These are phyloP conservation scores for Ailuropoda melanoleuca DNA, from an alignment of 2,113 vertebrate genomes.

Conservation along the genomic window DNA sequence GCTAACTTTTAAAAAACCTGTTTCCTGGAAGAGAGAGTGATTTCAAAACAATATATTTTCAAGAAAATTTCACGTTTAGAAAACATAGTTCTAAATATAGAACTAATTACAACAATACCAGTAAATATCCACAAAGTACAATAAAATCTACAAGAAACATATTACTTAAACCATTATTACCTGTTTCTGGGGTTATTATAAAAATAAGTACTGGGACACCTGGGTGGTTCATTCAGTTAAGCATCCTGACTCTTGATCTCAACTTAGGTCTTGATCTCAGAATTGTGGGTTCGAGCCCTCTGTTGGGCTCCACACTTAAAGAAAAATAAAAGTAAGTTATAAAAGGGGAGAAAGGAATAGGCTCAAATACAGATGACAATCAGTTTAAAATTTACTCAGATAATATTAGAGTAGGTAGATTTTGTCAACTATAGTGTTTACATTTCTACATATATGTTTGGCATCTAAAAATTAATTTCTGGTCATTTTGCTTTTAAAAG, in stretches of 20 bases:
- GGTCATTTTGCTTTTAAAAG: constrained; percentile 22
- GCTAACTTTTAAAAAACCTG: not conserved
- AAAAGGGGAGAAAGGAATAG: not conserved
- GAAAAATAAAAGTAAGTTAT: not conserved
- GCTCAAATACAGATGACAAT: not conserved
- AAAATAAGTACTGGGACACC: not conserved
- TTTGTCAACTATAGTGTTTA: not conserved
- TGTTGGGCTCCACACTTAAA: not conserved
- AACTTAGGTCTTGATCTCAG: not conserved
- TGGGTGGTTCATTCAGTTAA: not conserved
- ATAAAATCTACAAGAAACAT: not conserved
- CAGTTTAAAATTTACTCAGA: not conserved
- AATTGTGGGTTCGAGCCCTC: not conserved
- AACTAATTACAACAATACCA: not conserved
- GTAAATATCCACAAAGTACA: not conserved
- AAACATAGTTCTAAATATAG: constrained; percentile 2
- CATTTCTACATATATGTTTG: not conserved
- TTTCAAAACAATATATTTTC: constrained; percentile 16
- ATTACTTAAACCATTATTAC: not conserved
- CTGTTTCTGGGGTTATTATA: not conserved
- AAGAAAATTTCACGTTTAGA: not conserved
- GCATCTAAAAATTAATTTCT: constrained; percentile 29
- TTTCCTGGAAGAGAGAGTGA: not conserved
- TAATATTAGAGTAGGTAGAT: not conserved
- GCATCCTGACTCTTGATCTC: not conserved